phyloP scores from a whole-genome alignment of 2,888 invertebrate species.

The Melinaea marsaeus region DNA sequence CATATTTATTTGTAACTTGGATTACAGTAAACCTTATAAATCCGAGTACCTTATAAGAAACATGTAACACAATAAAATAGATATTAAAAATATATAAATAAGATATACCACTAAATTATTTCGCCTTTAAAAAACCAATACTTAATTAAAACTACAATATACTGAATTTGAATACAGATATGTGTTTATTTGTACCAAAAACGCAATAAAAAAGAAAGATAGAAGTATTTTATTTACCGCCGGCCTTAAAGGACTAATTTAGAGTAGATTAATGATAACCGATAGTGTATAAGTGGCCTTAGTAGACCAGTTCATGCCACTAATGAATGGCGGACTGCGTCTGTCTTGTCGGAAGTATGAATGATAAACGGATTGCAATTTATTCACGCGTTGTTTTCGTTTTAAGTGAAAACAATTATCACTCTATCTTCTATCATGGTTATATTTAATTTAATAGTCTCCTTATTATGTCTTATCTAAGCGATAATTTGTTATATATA shows the following conservation, averaged over 20 bases:
- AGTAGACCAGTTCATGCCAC: conserved; percentile 18
- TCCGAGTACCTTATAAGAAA: too few species aligned
- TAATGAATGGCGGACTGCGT: conserved; percentile 51
- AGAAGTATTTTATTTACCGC: not conserved
- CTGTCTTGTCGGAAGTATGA: conserved; percentile 48
- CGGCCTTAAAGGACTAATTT: not conserved
- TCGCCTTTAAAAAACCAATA: too few species aligned
- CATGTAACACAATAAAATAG: too few species aligned
- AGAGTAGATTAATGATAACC: conserved; percentile 16
- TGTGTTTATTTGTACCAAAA: too few species aligned
- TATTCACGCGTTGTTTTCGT: conserved; percentile 15
- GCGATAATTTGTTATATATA: too few species aligned
- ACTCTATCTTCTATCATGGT: conserved; percentile 1
- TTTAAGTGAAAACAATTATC: conserved; percentile 8
- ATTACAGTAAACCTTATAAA: too few species aligned
- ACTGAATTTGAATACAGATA: too few species aligned
- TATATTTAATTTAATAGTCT: conserved; percentile 2
- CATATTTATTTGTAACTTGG: too few species aligned
- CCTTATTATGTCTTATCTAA: not conserved
- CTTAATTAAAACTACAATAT: too few species aligned
- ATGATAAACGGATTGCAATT: conserved; percentile 43
- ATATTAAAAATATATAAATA: too few species aligned
- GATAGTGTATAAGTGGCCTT: conserved; percentile 18
- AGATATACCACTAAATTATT: too few species aligned
- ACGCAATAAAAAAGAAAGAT: too few species aligned